Conservation (phyloP, 2,113 vertebrate species). For the Melanostigma gelatinosum region DNA sequence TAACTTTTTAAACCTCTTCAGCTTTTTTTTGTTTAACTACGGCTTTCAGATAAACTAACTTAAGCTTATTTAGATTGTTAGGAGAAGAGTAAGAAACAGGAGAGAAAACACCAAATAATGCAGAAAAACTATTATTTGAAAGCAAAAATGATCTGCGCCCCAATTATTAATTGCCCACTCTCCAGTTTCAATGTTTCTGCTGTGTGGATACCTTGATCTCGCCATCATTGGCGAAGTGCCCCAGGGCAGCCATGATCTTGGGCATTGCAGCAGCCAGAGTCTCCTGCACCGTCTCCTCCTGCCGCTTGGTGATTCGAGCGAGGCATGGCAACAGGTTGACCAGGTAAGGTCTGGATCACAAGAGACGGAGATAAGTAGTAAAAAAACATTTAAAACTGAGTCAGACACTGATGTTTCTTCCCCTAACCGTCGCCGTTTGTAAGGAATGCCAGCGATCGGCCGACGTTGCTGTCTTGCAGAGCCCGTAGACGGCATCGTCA, state of each 20-base stretch:
- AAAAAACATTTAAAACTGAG: not conserved
- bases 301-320: conserved; percentile 91
- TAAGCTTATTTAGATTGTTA: not conserved
- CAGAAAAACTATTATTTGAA: not conserved
- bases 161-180: not conserved
- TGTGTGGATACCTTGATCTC: conserved; percentile 92
- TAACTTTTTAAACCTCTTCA: not conserved
- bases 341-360: conserved; percentile 89
- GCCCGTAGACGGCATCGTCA: too few species aligned
- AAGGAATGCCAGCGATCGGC: not conserved
- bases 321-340: conserved; percentile 96
- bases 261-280: conserved; percentile 92
- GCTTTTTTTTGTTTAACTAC: not conserved
- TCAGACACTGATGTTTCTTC: not conserved
- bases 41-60: not conserved
- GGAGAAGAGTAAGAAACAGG: not conserved
- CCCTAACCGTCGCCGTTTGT: not conserved
- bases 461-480: too few species aligned
- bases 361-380: not conserved
- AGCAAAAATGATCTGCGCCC: not conserved
- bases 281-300: conserved; percentile 95
- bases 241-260: conserved; percentile 94
- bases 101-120: not conserved
- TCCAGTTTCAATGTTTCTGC: not conserved
- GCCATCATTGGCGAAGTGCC: conserved; percentile 95